phyloP scores from a whole-genome alignment of 2,113 vertebrate genomes.

The Mixornis gularis region DNA sequence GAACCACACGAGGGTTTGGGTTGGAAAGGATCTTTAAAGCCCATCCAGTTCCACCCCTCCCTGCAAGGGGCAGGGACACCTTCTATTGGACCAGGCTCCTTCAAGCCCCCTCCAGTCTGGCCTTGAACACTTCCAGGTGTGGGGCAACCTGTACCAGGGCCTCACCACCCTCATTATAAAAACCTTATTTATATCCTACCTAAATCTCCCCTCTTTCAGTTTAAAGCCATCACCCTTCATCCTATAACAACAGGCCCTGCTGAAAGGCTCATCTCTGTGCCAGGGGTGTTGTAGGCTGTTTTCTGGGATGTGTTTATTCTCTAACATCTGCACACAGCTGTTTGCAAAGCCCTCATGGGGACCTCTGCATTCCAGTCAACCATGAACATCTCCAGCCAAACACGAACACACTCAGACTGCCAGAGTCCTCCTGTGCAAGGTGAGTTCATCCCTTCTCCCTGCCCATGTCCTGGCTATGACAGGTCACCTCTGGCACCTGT shows the following conservation, averaged over 20 bases:
- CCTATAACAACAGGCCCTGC: not conserved
- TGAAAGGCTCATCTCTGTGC: not conserved
- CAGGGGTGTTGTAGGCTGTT: not conserved
- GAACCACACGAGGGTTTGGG: not conserved
- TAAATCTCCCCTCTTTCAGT: not conserved
- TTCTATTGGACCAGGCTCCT: not conserved
- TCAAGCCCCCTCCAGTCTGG: not conserved
- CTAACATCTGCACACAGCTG: not conserved
- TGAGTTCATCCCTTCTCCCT: not conserved
- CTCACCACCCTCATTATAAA: not conserved
- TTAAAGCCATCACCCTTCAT: not conserved
- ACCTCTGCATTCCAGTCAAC: not conserved
- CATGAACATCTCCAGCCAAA: not conserved
- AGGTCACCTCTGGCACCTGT: not conserved
- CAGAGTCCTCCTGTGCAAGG: not conserved
- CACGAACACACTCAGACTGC: fast-evolving
- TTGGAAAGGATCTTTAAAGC: not conserved
- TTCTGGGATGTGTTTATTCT: not conserved
- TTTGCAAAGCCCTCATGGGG: not conserved
- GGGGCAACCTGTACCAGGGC: not conserved
- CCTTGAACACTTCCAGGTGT: not conserved
- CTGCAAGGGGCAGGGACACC: not conserved
- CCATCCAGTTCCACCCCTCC: not conserved
- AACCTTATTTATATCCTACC: not conserved
- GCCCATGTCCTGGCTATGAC: fast-evolving